These are phyloP conservation scores for Bombyx mori DNA, from an alignment of 1,140 invertebrate genomes.

Conservation along the genomic window DNA sequence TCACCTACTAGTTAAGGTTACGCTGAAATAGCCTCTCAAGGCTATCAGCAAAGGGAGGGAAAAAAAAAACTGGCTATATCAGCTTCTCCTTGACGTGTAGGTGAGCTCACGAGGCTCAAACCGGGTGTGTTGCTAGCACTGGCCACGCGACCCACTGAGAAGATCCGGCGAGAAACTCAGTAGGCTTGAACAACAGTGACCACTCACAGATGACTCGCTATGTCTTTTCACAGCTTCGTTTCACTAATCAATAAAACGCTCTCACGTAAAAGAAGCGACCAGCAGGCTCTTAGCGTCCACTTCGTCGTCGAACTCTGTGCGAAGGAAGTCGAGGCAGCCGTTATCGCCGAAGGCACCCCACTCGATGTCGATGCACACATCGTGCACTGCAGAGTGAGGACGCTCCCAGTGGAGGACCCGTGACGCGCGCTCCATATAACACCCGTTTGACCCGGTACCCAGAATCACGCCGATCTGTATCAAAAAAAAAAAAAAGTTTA, in stretches of 20 bases:
- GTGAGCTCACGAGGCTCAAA: too few relatives aligned
- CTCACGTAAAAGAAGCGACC: conserved; percentile 80
- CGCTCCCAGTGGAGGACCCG: conserved; percentile 56
- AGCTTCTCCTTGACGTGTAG: too few relatives aligned
- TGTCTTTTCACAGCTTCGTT: background rate
- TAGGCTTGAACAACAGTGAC: too few relatives aligned
- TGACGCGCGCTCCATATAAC: conserved; percentile 89
- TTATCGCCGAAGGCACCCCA: conserved; percentile 98
- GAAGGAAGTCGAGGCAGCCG: conserved; percentile 85
- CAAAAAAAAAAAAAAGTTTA: too few relatives aligned
- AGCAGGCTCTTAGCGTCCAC: conserved; percentile 87
- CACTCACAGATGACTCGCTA: too few relatives aligned
- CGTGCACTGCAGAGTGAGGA: conserved; percentile 29
- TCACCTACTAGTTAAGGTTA: too few relatives aligned
- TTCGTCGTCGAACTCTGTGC: conserved; percentile 86
- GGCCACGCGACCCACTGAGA: too few relatives aligned
- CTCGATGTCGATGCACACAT: conserved; percentile 94
- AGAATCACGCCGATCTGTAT: conserved; percentile 68
- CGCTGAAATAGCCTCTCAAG: too few relatives aligned
- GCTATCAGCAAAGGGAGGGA: too few relatives aligned
- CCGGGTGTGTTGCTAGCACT: too few relatives aligned
- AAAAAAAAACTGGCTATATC: too few relatives aligned
- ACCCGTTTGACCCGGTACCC: conserved; percentile 96
- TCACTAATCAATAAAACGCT: background rate
- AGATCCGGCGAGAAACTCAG: too few relatives aligned